Percentiles rank a stretch among this genome's conserved stretches.
Evolutionary conservation across 37 sponge, comb jelly and placozoan genomes (phyloP).

Genomic region (Chondrosia reniformis): DNA sequence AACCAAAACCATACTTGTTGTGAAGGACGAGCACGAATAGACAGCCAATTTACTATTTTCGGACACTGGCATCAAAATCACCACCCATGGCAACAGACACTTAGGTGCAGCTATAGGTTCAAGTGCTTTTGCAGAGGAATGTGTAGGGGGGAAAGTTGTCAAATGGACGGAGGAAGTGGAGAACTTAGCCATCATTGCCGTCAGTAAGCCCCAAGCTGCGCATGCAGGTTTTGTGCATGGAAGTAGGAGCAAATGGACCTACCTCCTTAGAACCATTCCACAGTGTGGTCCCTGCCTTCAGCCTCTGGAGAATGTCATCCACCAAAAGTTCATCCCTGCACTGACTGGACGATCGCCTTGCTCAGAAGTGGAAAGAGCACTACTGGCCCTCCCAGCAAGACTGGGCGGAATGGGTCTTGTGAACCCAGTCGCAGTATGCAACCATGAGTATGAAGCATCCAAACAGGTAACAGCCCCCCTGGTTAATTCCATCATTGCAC

Average conservation of each 20-base stretch:
- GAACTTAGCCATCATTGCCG: conserved; percentile 7
- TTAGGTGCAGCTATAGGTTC: conserved; percentile 18
- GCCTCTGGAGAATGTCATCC: conserved; percentile 20
- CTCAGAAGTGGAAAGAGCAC: not conserved
- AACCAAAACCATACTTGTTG: conserved; percentile 16
- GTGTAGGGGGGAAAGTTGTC: not conserved
- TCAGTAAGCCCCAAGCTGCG: conserved; percentile 17
- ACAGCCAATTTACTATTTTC: conserved; percentile 3
- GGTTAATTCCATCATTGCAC: not conserved
- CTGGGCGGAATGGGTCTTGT: not conserved
- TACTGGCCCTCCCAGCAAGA: conserved; percentile 7
- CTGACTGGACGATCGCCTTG: conserved; percentile 11
- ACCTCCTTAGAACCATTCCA: conserved; percentile 11
- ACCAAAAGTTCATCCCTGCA: conserved; percentile 12
- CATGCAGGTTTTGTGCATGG: conserved; percentile 16
- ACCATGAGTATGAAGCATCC: conserved; percentile 3
- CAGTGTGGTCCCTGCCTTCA: not conserved
- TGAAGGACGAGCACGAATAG: conserved; percentile 7
- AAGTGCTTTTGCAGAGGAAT: not conserved
- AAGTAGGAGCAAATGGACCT: conserved; percentile 11
- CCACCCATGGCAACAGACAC: conserved; percentile 11
- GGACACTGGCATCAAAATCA: conserved; percentile 16
- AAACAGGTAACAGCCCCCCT: conserved; percentile 21
- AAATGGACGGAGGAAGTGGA: conserved; percentile 23
- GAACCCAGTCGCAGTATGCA: not conserved